These are phyloP conservation scores for Eretmochelys imbricata DNA, from an alignment of 2,113 vertebrate genomes.

Conservation along the genomic window DNA sequence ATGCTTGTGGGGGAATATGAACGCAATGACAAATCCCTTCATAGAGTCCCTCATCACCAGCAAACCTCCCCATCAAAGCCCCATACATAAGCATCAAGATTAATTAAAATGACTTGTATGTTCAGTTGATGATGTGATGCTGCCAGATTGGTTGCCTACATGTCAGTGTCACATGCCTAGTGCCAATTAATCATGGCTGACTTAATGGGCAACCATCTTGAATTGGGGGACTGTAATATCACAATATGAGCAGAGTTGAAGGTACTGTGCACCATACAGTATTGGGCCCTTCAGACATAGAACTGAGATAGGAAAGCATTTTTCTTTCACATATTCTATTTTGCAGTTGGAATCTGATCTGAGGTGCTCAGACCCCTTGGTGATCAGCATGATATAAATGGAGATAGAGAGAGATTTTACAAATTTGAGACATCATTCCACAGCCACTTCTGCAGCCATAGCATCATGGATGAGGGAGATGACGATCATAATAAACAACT, in stretches of 20 bases:
- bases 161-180: background rate
- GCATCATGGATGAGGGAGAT: slow-evolving; percentile 23
- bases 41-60: background rate
- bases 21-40: background rate
- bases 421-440: slow-evolving; percentile 12
- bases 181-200: background rate
- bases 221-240: background rate
- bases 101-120: background rate
- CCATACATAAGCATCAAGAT: background rate
- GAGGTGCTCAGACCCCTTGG: background rate
- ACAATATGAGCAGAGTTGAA: background rate
- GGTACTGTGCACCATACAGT: background rate
- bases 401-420: background rate
- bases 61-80: background rate
- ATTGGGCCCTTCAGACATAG: background rate
- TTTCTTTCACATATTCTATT: slow-evolving; percentile 8
- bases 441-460: background rate
- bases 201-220: background rate
- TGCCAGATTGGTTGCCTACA: background rate
- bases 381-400: background rate
- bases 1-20: background rate
- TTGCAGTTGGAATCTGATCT: background rate
- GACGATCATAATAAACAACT: slow-evolving; percentile 56
- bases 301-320: background rate
- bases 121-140: background rate